Conservation (phyloP, 1,140 invertebrate genomes). For the Araneus ventricosus region DNA sequence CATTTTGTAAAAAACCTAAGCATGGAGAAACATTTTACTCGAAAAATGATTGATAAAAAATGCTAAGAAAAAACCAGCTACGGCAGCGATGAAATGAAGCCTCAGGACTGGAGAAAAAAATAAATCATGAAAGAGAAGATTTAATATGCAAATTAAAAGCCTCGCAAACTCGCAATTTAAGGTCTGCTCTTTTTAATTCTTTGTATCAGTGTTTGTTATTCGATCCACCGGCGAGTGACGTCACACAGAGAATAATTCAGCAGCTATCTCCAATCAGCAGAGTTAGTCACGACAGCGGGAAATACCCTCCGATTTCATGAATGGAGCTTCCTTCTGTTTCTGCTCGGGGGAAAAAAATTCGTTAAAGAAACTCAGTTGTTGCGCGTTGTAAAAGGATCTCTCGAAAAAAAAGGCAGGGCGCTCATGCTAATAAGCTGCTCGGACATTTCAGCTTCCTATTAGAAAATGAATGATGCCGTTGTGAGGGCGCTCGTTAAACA, state of each 20-base stretch:
- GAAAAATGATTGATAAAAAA: conserved; percentile 13
- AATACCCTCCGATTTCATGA: conserved; percentile 11
- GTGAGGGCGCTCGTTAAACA: neutral
- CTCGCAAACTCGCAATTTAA: neutral
- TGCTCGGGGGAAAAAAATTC: neutral
- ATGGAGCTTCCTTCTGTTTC: conserved; percentile 6
- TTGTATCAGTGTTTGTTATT: neutral
- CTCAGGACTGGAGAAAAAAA: neutral
- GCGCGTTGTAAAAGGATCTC: neutral
- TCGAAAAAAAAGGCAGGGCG: neutral
- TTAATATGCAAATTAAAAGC: conserved; percentile 54
- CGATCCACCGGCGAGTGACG: neutral
- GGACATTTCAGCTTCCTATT: neutral
- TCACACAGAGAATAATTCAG: neutral
- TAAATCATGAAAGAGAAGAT: conserved; percentile 7
- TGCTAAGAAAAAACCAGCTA: neutral
- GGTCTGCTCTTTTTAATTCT: neutral
- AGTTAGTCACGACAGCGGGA: neutral
- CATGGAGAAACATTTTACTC: neutral
- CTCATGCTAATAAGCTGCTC: neutral
- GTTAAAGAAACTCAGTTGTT: neutral
- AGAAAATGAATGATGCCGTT: neutral
- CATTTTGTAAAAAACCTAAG: neutral
- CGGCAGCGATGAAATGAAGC: neutral
- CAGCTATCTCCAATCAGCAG: neutral